Evolutionary conservation across 2,888 invertebrate genomes (phyloP).

Genomic region (Escarpia spicata): DNA sequence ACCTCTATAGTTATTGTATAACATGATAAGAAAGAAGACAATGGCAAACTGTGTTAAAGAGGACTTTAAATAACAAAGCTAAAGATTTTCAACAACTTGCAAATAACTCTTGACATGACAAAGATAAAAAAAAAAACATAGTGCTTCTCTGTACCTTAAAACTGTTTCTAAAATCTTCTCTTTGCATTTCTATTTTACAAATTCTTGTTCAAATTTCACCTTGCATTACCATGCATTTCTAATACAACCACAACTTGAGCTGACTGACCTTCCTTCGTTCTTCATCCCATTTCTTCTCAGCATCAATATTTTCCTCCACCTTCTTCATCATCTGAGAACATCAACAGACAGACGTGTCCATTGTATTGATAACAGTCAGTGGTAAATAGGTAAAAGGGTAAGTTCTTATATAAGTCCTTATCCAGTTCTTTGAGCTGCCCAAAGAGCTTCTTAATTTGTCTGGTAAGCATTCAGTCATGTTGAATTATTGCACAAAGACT

Average conservation of each 20-base stretch:
- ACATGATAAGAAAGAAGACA: background rate
- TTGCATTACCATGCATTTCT: background rate
- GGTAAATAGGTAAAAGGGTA: no score
- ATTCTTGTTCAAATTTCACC: background rate
- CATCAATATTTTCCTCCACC: background rate
- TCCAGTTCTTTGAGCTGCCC: no score
- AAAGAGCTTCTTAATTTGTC: no score
- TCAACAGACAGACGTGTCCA: background rate
- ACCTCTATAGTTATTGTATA: background rate
- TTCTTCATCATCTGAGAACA: background rate
- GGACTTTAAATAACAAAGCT: background rate
- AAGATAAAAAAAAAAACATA: background rate
- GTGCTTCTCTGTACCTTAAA: background rate
- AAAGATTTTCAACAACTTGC: background rate
- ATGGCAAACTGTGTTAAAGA: background rate
- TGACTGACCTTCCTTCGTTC: background rate
- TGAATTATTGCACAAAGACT: no score
- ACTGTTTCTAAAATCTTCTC: background rate
- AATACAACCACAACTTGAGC: background rate
- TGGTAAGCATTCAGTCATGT: no score
- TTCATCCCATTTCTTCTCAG: background rate
- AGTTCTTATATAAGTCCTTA: no score
- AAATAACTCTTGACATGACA: background rate
- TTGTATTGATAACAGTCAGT: no score
- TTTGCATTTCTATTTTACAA: background rate